Percentiles rank a stretch among this genome's conserved stretches.
Evolutionary conservation across 2,888 invertebrate genomes (phyloP).

Genomic region (Schizotus pectinicornis): DNA sequence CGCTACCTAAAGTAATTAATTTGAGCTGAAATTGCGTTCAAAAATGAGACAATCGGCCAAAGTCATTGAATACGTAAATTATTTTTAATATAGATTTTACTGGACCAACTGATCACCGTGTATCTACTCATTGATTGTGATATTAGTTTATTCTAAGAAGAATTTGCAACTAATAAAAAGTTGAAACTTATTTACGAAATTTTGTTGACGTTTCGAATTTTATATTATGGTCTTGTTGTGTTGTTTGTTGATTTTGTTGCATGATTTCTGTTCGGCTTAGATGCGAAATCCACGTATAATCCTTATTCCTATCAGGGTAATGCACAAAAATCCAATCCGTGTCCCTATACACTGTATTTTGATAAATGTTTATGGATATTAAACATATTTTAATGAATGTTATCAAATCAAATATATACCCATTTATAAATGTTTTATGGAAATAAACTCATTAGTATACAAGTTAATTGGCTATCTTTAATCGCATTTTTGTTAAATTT

Average conservation of each 20-base stretch:
- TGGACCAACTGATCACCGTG: background rate
- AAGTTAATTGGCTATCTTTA: conserved; percentile 5
- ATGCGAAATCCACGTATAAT: background rate
- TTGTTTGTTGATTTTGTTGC: background rate
- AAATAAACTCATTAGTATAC: conserved; percentile 27
- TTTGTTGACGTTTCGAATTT: background rate
- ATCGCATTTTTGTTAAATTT: conserved; percentile 1
- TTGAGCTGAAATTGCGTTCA: conserved; percentile 1
- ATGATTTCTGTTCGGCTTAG: background rate
- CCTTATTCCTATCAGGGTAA: conserved; percentile 40
- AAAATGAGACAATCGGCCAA: conserved; percentile 6
- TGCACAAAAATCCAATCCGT: conserved; percentile 35
- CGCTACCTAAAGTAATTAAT: background rate
- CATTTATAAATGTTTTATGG: conserved; percentile 41
- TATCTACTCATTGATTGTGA: conserved; percentile 1
- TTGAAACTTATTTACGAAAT: background rate
- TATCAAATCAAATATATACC: conserved; percentile 25
- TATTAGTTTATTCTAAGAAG: conserved; percentile 1
- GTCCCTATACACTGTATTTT: conserved; percentile 44
- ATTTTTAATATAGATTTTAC: background rate
- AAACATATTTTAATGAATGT: conserved; percentile 33
- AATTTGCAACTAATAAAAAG: background rate
- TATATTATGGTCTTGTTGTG: background rate
- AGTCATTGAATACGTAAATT: background rate
- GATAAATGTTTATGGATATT: conserved; percentile 45